Percentiles rank a stretch among this genome's conserved stretches.
Conservation (phyloP, 2,113 vertebrate genomes). For the Collichthys lucidus region DNA sequence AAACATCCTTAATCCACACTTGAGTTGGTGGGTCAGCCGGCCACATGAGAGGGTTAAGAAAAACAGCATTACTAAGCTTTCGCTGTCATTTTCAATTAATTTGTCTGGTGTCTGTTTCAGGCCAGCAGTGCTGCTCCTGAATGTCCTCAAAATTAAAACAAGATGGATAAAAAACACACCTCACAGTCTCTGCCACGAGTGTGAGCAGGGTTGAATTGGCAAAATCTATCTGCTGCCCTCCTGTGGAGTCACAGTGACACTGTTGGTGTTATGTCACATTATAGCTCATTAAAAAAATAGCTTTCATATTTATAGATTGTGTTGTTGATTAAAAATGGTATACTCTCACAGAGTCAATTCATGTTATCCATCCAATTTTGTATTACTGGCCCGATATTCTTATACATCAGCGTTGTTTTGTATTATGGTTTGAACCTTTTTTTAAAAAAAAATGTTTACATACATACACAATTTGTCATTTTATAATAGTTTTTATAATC, state of each 20-base stretch:
- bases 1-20: slow-evolving; percentile 50
- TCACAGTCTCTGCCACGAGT: not conserved
- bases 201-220: slow-evolving; percentile 3
- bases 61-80: slow-evolving; percentile 41
- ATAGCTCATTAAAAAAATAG: not conserved
- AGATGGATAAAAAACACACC: slow-evolving; percentile 51
- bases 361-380: not conserved
- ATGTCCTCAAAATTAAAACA: slow-evolving; percentile 57
- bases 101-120: slow-evolving; percentile 21
- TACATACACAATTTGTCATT: not conserved
- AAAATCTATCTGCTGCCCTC: slow-evolving; percentile 73
- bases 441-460: not conserved
- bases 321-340: fast-evolving
- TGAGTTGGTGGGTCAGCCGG: slow-evolving; percentile 23
- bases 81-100: slow-evolving; percentile 65
- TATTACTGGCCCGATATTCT: no score
- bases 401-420: not conserved
- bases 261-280: not conserved
- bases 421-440: not conserved
- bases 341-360: not conserved
- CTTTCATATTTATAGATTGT: not conserved
- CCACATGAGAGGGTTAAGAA: slow-evolving; percentile 26
- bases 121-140: slow-evolving; percentile 38
- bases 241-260: slow-evolving; percentile 58
- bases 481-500: not conserved